Evolutionary conservation across 1,140 invertebrate genomes (phyloP).

Genomic region (Aphis craccivora): DNA sequence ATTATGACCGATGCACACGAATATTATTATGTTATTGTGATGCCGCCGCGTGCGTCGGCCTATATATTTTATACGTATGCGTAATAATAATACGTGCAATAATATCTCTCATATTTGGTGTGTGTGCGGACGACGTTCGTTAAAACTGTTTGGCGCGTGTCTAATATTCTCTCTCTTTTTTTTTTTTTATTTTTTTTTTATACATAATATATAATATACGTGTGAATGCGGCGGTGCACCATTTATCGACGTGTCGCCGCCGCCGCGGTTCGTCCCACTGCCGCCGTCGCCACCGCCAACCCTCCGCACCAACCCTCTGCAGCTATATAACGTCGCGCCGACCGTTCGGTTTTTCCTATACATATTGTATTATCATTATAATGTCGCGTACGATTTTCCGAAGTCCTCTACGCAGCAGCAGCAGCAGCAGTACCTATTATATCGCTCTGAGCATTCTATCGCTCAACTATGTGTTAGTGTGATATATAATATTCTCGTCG

Average conservation of each 20-base stretch:
- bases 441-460: no score
- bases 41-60: not conserved
- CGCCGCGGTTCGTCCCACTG: not conserved
- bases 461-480: no score
- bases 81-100: not conserved
- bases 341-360: not conserved
- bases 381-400: not conserved
- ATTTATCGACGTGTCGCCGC: slow-evolving; percentile 43
- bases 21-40: not conserved
- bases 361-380: not conserved
- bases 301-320: not conserved
- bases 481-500: no score
- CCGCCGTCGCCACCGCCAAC: not conserved
- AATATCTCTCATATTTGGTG: not conserved
- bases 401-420: no score
- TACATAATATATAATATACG: not conserved
- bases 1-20: not conserved
- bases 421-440: no score
- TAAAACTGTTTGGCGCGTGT: slow-evolving; percentile 24
- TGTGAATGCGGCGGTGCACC: slow-evolving; percentile 31
- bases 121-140: not conserved
- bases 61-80: no score
- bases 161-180: not conserved
- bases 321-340: not conserved
- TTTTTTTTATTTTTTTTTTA: not conserved